These are phyloP conservation scores for Cairina moschata DNA, from an alignment of 2,113 vertebrate species.

Conservation along the genomic window DNA sequence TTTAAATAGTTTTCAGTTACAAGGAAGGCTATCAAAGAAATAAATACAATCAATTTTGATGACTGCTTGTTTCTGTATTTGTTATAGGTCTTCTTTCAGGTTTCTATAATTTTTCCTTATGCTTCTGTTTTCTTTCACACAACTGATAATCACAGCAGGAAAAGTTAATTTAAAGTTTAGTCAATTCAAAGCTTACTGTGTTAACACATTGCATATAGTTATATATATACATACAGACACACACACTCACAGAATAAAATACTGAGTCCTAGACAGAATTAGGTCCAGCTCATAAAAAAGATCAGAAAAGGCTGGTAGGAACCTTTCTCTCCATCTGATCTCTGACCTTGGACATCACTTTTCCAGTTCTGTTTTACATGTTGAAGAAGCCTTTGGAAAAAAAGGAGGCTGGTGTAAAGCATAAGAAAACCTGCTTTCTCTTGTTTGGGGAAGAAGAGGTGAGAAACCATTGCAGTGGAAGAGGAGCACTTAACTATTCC, in stretches of 20 bases:
- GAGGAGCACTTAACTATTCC: not conserved
- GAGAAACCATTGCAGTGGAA: not conserved
- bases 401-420: not conserved
- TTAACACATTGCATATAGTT: not conserved
- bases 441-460: not conserved
- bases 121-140: not conserved
- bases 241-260: accelerated
- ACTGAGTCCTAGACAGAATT: not conserved
- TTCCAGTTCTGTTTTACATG: not conserved
- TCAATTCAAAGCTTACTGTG: not conserved
- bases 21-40: not conserved
- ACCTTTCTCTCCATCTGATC: not conserved
- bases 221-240: not conserved
- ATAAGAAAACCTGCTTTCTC: not conserved
- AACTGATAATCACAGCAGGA: not conserved
- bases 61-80: not conserved
- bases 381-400: not conserved
- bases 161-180: not conserved
- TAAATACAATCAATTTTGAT: not conserved
- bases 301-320: not conserved
- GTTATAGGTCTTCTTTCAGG: not conserved
- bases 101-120: not conserved
- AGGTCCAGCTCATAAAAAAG: not conserved
- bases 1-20: not conserved
- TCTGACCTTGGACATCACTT: not conserved